A percentile compares a stretch with the other conserved stretches of the same genome.
Conservation (phyloP, 2,797 vertebrate species). For the Hydrophis major region DNA sequence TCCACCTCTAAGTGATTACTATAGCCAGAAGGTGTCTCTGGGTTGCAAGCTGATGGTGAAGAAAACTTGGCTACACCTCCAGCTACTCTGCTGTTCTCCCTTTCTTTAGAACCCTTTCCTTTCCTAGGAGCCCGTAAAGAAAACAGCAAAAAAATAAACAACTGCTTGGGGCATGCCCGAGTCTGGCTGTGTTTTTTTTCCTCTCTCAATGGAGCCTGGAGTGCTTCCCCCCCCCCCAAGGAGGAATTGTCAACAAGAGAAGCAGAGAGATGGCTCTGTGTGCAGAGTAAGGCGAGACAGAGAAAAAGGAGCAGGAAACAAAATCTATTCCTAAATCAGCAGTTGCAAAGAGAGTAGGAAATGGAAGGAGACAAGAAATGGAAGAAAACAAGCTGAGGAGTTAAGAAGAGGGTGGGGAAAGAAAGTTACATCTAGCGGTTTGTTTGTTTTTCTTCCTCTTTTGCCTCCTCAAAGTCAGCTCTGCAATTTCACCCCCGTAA, state of each 20-base stretch:
- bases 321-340: neutral
- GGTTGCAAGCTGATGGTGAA: neutral
- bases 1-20: neutral
- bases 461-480: slow-evolving; percentile 32
- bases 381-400: slow-evolving; percentile 24
- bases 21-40: neutral
- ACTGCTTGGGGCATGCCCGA: neutral
- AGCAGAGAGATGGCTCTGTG: neutral
- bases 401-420: slow-evolving; percentile 14
- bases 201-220: neutral
- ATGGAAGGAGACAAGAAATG: slow-evolving; percentile 18
- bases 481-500: slow-evolving; percentile 20
- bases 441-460: neutral
- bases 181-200: too few relatives aligned
- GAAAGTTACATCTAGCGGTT: slow-evolving; percentile 5
- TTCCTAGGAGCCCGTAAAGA: neutral
- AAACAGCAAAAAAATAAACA: neutral
- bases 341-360: slow-evolving; percentile 34
- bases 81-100: neutral
- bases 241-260: slow-evolving; percentile 3
- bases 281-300: neutral
- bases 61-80: neutral
- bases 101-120: neutral
- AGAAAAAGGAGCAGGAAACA: neutral
- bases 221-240: neutral